A percentile compares a stretch with the other conserved stretches of the same genome.
Conservation (phyloP, 1,140 invertebrate species). For the Ptiloglossa arizonensis region DNA sequence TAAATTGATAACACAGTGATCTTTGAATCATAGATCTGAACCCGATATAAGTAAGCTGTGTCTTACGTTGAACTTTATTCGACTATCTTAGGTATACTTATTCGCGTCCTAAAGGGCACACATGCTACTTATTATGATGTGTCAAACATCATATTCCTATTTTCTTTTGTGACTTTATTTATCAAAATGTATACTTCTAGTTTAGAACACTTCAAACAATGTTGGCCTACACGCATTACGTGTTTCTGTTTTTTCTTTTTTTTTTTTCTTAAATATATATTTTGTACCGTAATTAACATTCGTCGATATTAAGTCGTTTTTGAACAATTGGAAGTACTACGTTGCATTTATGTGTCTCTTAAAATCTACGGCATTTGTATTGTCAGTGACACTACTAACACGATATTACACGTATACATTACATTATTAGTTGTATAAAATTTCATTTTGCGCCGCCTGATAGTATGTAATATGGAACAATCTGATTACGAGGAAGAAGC, state of each 20-base stretch:
- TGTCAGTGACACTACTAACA: slow-evolving; percentile 1
- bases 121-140: slow-evolving; percentile 19
- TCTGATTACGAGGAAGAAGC: slow-evolving; percentile 33
- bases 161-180: slow-evolving; percentile 31
- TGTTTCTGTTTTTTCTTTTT: slow-evolving; percentile 13
- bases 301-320: slow-evolving; percentile 20
- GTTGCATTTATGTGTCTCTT: slow-evolving; percentile 21
- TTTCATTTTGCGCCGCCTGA: background rate
- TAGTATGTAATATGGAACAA: slow-evolving; percentile 14
- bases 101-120: background rate
- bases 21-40: slow-evolving; percentile 41
- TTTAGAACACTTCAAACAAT: slow-evolving; percentile 30
- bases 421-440: slow-evolving; percentile 22
- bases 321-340: slow-evolving; percentile 16
- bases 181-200: slow-evolving; percentile 37
- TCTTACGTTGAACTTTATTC: slow-evolving; percentile 38
- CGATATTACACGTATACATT: background rate
- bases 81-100: slow-evolving; percentile 36
- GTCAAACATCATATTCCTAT: slow-evolving; percentile 26
- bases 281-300: slow-evolving; percentile 34
- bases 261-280: no score
- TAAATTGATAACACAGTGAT: slow-evolving; percentile 56
- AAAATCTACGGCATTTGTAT: background rate
- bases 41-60: slow-evolving; percentile 34
- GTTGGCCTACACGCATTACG: slow-evolving; percentile 20